These are phyloP conservation scores for Drosophila atroscutellata DNA, from an alignment of 2,888 invertebrate genomes.

Conservation along the genomic window DNA sequence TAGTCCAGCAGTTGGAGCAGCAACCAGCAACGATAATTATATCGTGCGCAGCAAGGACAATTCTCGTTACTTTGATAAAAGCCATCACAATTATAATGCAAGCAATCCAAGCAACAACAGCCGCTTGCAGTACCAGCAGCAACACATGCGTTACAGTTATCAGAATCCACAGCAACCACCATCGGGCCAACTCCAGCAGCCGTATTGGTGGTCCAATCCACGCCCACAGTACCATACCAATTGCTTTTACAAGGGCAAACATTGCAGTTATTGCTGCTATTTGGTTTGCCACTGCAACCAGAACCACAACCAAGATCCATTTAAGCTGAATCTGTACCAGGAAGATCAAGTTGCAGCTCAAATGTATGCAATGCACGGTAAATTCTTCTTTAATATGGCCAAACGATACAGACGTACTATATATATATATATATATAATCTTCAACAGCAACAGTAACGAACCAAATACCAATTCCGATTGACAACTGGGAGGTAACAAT, in stretches of 20 bases:
- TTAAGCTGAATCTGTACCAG: conserved; percentile 26
- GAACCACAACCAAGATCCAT: conserved; percentile 5
- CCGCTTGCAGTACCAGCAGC: conserved; percentile 11
- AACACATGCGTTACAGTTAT: background rate
- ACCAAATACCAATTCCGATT: background rate
- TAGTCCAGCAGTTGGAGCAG: conserved; percentile 3
- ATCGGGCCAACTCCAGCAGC: conserved; percentile 2
- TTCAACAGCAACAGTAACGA: background rate
- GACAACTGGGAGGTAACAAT: conserved; percentile 7
- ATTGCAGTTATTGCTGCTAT: conserved; percentile 24
- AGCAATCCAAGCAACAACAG: background rate
- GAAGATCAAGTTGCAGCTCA: conserved; percentile 41
- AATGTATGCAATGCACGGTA: conserved; percentile 55
- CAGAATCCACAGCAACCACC: conserved; percentile 8
- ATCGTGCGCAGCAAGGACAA: background rate
- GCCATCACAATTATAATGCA: background rate
- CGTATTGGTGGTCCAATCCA: conserved; percentile 14
- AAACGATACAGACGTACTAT: conserved; percentile 20
- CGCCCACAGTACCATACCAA: conserved; percentile 20
- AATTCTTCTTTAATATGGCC: conserved; percentile 48
- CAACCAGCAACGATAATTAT: background rate
- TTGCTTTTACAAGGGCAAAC: conserved; percentile 24
- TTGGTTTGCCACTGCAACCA: background rate
- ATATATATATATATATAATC: background rate
- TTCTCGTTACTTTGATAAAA: background rate